Evolutionary conservation across 2,888 invertebrate species (phyloP).

Genomic region (Mactromeris polynyma): DNA sequence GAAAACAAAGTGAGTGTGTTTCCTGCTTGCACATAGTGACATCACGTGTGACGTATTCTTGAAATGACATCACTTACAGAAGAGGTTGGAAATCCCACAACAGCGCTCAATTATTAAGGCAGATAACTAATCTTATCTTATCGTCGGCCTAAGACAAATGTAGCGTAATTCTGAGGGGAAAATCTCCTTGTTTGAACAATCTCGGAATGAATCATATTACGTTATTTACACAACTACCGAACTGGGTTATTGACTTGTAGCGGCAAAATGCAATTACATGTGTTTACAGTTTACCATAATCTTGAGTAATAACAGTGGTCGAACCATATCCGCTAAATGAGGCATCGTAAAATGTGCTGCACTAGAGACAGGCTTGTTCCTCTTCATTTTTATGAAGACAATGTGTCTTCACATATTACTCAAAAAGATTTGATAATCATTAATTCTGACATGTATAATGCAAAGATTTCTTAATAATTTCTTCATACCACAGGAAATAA

Average conservation of each 20-base stretch:
- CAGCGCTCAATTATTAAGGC: not conserved
- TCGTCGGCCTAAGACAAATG: not conserved
- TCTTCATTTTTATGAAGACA: not conserved
- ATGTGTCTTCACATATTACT: not conserved
- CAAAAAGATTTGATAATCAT: not conserved
- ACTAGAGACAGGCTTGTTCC: not conserved
- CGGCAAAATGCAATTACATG: constrained; percentile 2
- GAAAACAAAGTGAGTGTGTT: too few relatives aligned
- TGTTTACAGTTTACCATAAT: not conserved
- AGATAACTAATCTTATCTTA: not conserved
- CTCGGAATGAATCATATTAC: constrained; percentile 9
- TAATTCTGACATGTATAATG: not conserved
- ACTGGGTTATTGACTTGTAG: not conserved
- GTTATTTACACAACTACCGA: constrained; percentile 1
- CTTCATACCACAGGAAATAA: not conserved
- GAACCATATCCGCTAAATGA: constrained; percentile 2
- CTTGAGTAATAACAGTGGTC: not conserved
- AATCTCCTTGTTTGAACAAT: constrained; percentile 8
- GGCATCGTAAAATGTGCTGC: not conserved
- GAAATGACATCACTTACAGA: too few relatives aligned
- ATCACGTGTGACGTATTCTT: too few relatives aligned
- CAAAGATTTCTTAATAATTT: not conserved
- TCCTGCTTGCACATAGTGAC: too few relatives aligned
- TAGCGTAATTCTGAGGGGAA: not conserved
- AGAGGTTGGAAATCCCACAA: too few relatives aligned